A percentile compares a stretch with the other conserved stretches of the same genome.
Conservation (phyloP, 2,888 invertebrate species). For the Nomada goodeniana region DNA sequence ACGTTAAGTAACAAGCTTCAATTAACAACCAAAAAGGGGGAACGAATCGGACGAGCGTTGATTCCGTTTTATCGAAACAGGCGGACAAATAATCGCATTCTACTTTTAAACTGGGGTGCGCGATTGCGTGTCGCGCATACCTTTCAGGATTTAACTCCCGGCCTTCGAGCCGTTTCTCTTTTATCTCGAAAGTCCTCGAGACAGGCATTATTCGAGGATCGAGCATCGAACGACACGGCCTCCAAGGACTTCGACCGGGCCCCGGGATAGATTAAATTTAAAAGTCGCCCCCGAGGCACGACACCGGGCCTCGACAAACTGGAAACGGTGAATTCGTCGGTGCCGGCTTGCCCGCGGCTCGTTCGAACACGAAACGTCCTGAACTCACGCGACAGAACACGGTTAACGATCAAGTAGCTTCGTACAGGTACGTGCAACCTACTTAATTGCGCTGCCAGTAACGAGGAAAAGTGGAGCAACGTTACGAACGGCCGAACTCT, state of each 20-base stretch:
- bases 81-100: too few species aligned
- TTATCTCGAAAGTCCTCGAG: not conserved
- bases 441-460: slow-evolving; percentile 78
- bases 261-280: too few species aligned
- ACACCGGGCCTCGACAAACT: not conserved
- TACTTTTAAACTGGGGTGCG: too few species aligned
- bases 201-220: slow-evolving; percentile 1
- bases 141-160: too few species aligned
- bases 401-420: slow-evolving; percentile 68
- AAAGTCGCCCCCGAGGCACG: not conserved
- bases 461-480: slow-evolving; percentile 80
- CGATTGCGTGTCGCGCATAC: too few species aligned
- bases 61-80: too few species aligned
- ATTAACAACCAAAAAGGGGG: too few species aligned
- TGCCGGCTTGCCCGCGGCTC: not conserved
- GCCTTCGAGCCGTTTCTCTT: not conserved
- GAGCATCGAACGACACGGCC: too few species aligned
- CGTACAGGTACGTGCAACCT: slow-evolving; percentile 78
- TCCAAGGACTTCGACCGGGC: too few species aligned
- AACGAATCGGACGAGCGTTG: too few species aligned
- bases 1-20: too few species aligned
- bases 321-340: not conserved
- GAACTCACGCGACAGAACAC: slow-evolving; percentile 71
- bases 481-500: slow-evolving; percentile 80
- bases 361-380: slow-evolving; percentile 53